Base-by-base conservation (phyloP, 30 jellyfish, hydroid and myxozoan species). In the Turritopsis rubra region DNA sequence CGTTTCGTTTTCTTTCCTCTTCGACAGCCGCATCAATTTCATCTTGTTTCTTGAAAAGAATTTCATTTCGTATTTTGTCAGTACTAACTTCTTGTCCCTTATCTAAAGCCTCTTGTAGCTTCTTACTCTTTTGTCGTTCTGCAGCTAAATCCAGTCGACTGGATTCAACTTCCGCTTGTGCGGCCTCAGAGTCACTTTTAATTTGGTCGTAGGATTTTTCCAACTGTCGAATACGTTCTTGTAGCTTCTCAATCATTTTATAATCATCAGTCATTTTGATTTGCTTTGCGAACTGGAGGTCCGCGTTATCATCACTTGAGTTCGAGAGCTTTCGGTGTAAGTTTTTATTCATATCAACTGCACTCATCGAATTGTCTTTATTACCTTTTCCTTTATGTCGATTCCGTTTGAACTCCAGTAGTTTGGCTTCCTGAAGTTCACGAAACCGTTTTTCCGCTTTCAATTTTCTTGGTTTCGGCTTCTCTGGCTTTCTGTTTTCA, bases 221-320 rank as follows among this genome's bases (percentile, higher is more conserved):
- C 85, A 86, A 70, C 24, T 30, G 72, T 7, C 86, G 81, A 72
- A 91, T 93, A 84, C 86, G 91, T 53, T 87, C 95, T 54, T 94
- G 85, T 18, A 91, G 85, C 60, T 87, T 91, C 29, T 85, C 84
- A 24, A 91, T 91, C 73, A 91, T 91, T 75, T 91, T 91, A 73
- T 91, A 91, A 80, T 91, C 97, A 73, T 91, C 97, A 0, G 97
- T 91, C 97, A 91, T 91, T 75, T 80, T 80, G 52, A 80, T 80
- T 65, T 80, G 87, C 21, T 80, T 41, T 21, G 87, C 87, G 17
- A 80, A 65, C 53, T 80, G 87, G 83, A 87, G 81, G 75, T 90
- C 85, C 66, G 80, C 75, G 78, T 75, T 88, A 28, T 90, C 97
- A 80, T 68, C 77, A 68, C 30, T 23, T 16, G 31, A n/a, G 30